Conservation (phyloP, 2,888 invertebrate genomes). For the Baronia brevicornis region DNA sequence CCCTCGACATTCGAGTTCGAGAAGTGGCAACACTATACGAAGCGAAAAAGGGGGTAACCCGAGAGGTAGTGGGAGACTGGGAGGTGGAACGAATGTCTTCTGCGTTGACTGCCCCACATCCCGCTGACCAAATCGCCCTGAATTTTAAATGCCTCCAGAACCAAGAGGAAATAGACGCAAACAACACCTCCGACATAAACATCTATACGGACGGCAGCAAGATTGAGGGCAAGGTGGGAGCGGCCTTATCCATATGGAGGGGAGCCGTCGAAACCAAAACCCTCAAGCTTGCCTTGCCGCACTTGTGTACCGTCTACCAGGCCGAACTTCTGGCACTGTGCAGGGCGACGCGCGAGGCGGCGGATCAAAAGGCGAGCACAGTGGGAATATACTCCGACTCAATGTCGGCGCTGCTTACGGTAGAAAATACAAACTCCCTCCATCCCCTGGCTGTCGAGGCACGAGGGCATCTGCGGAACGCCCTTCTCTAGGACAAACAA, state of each 20-base stretch:
- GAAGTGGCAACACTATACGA: neutral
- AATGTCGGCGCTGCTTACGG: conserved; percentile 2
- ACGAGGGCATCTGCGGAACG: neutral
- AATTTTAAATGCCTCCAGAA: too few relatives aligned
- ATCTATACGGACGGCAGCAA: too few relatives aligned
- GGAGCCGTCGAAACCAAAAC: conserved; percentile 1
- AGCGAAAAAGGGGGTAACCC: neutral
- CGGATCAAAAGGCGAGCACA: neutral
- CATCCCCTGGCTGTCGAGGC: neutral
- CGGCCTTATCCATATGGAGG: conserved; percentile 2
- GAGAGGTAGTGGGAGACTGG: neutral
- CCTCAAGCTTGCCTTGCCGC: conserved; percentile 1
- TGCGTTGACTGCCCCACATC: neutral
- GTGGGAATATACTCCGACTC: conserved; percentile 5
- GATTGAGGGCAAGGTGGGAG: conserved; percentile 5
- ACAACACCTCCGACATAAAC: too few relatives aligned
- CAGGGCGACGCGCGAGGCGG: neutral
- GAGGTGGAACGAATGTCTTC: neutral
- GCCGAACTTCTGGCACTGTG: conserved; percentile 2
- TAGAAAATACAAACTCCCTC: conserved; percentile 1
- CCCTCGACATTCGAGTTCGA: neutral
- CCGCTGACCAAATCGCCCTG: neutral
- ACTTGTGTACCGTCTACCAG: conserved; percentile 8
- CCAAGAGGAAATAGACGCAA: neutral
- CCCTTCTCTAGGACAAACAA: neutral